Percentiles rank a stretch among this genome's conserved stretches.
Evolutionary conservation across 2,797 vertebrate species (phyloP).

Genomic region (Leucoraja ocellata): DNA sequence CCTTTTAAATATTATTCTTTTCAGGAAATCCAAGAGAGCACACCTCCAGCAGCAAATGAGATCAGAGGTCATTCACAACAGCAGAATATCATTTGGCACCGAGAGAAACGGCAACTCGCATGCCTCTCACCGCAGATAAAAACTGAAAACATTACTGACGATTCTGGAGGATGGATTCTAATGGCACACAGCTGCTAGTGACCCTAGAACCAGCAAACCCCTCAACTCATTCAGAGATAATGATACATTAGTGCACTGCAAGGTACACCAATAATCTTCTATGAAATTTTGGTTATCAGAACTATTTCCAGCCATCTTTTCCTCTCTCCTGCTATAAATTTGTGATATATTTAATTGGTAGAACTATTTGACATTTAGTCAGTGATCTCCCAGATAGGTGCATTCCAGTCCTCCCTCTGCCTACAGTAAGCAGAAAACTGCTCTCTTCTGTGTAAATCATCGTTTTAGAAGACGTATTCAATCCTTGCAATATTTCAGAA

Average conservation of each 20-base stretch:
- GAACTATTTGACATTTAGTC: neutral
- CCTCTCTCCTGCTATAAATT: neutral
- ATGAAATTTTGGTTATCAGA: neutral
- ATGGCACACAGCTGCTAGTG: neutral
- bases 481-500: neutral
- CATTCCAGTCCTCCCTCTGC: neutral
- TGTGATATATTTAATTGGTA: constrained; percentile 2
- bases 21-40: neutral
- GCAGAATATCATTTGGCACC: neutral
- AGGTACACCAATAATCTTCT: neutral
- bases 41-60: neutral
- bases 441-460: neutral
- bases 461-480: neutral
- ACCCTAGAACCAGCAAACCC: neutral
- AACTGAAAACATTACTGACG: neutral
- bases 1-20: neutral
- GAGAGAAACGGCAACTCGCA: neutral
- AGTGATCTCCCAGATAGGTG: neutral
- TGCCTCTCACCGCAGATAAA: neutral
- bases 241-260: neutral
- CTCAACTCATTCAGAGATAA: neutral
- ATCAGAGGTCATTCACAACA: neutral
- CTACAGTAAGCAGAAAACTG: neutral
- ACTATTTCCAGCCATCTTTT: neutral
- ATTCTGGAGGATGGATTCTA: neutral